Percentiles rank a stretch among this genome's conserved stretches.
Conservation (phyloP, 92 coral and sea anemone genomes). For the Parazoanthus atlanticus region DNA sequence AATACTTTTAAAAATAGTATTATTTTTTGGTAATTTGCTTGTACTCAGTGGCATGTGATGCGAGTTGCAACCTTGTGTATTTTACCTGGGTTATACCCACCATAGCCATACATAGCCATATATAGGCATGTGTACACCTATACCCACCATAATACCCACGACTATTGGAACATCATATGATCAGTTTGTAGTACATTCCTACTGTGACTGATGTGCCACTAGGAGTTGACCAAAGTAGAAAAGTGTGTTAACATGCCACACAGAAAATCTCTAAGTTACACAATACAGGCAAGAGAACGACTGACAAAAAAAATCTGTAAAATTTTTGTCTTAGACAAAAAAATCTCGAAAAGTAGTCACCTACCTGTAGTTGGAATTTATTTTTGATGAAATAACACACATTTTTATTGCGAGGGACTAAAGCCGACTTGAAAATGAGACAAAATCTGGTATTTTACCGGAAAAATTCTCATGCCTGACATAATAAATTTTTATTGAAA, state of each 20-base stretch:
- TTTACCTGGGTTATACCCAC: conserved; percentile 70
- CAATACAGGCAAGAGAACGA: background rate
- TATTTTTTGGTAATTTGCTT: background rate
- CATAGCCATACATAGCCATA: conserved; percentile 11
- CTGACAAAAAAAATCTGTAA: background rate
- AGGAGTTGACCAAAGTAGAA: conserved; percentile 28
- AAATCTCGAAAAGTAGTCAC: background rate
- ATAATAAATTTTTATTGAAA: no score
- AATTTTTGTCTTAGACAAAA: background rate
- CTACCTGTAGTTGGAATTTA: background rate
- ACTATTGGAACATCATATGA: conserved; percentile 50
- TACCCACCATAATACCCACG: conserved; percentile 96
- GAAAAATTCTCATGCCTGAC: no score
- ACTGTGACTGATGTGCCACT: conserved; percentile 50
- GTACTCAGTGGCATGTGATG: background rate
- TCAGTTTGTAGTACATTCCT: conserved; percentile 33
- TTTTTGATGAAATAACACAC: no score
- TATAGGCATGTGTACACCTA: conserved; percentile 61
- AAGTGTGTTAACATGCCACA: conserved; percentile 43
- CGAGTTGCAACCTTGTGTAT: conserved; percentile 5
- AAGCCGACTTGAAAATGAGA: background rate
- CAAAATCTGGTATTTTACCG: background rate
- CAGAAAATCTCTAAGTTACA: background rate
- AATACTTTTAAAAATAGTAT: background rate
- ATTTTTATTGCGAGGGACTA: no score